A percentile compares a stretch with the other conserved stretches of the same genome.
These are phyloP conservation scores for Pristis pectinata DNA, from an alignment of 2,797 vertebrate species.

Conservation along the genomic window DNA sequence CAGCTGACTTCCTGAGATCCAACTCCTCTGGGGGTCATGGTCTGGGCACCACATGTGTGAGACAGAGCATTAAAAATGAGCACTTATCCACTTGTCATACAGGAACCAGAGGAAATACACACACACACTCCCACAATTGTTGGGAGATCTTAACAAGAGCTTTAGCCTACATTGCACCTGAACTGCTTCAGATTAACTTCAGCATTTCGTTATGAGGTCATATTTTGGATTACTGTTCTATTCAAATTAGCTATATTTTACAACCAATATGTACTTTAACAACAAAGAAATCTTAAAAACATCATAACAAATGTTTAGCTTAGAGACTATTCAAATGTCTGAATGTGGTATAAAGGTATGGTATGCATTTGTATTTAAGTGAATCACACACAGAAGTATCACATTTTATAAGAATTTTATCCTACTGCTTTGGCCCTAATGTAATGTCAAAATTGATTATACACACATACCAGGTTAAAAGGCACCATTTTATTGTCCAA, in stretches of 20 bases:
- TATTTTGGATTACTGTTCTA: no score
- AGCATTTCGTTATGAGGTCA: neutral
- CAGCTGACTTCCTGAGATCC: no score
- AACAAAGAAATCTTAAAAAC: neutral
- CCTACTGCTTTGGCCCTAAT: neutral
- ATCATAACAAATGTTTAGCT: neutral
- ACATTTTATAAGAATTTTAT: neutral
- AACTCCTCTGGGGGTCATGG: no score
- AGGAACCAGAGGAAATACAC: no score
- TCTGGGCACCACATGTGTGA: no score
- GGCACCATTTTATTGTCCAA: neutral
- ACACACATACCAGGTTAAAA: neutral
- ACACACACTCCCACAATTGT: no score
- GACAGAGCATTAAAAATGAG: no score
- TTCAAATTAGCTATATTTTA: neutral
- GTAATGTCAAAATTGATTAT: neutral
- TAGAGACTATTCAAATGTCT: neutral
- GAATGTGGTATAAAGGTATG: neutral
- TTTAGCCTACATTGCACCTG: neutral
- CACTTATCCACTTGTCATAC: no score
- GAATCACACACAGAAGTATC: neutral
- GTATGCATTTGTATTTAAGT: neutral
- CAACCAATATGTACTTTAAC: neutral
- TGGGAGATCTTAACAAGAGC: no score
- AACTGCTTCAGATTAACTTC: neutral